A percentile compares a stretch with the other conserved stretches of the same genome.
Conservation (phyloP, 2,888 invertebrate genomes). For the Erebia epiphron region DNA sequence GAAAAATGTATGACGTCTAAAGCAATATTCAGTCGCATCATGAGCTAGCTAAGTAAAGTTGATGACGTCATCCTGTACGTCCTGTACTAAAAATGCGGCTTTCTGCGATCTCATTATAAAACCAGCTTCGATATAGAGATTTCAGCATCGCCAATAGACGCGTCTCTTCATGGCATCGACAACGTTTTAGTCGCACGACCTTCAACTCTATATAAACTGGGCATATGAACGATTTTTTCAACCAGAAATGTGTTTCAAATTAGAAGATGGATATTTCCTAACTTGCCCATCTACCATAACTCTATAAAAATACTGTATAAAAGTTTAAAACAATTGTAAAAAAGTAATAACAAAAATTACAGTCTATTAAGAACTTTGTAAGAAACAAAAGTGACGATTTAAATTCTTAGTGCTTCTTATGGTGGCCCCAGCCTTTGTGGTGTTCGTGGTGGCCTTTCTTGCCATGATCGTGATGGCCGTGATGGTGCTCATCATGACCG, state of each 20-base stretch:
- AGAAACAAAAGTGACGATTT: conserved; percentile 39
- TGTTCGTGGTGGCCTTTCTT: conserved; percentile 90
- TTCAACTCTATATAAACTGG: neutral
- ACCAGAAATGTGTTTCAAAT: no score
- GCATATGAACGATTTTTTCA: neutral
- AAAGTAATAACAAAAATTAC: neutral
- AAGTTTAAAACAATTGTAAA: neutral
- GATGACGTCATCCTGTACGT: neutral
- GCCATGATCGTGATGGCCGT: conserved; percentile 88
- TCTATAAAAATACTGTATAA: no score
- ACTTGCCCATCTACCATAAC: no score
- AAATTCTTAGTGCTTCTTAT: conserved; percentile 62
- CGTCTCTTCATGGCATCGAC: neutral
- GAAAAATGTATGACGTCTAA: neutral
- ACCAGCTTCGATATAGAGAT: neutral
- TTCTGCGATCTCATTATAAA: neutral
- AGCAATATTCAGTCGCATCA: neutral
- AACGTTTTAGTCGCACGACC: neutral
- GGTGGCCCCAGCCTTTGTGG: conserved; percentile 88
- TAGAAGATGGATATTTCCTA: no score
- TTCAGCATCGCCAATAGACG: neutral
- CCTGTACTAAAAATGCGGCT: neutral
- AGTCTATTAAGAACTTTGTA: neutral
- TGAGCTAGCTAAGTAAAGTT: neutral
- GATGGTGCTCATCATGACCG: conserved; percentile 89